Evolutionary conservation across 1,140 invertebrate genomes (phyloP), one percentile per base, ranked within the genome.

Genomic region (Trachelipus rathkii): DNA sequence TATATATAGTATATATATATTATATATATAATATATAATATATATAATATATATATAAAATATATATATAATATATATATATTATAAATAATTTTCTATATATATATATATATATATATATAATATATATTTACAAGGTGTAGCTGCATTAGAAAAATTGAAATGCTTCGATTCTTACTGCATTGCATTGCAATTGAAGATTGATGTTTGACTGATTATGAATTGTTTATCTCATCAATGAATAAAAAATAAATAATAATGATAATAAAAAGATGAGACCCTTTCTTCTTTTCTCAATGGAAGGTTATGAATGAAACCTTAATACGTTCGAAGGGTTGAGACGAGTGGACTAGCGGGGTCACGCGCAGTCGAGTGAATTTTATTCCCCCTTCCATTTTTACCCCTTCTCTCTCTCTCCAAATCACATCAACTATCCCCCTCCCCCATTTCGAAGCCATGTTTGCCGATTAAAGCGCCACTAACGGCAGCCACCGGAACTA

Each of bases 251-350:
- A 33, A 33, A 33, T 33, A 33, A 33, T 33, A 33, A 33, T 33
- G 50, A 13, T 60, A 13, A 13, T 15, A 60, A 60, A 19, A 19
- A 13, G 19, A 19, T 15, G 50, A 60, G 50, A 19, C 19, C 50
- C 11, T 60, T 60, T 60, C 50, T 60, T 13, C 50, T 60, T 60
- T 60, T 60, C 50, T 60, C 50, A 60, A 60, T 60, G 50, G 19
- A 60, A 19, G 11, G 19, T 60, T 60, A 60, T 60, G 50, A 60
- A 60, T 60, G 50, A 60, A 60, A 60, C 19, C 50, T 19, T 15
- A 60, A 60, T 60, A 60, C 50, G 50, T 60, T 60, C 19, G 50
- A 60, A 60, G 50, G 50, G 50, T 60, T 60, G 50, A 60, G 50
- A 60, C 50, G 50, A 60, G 50, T 60, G 50, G 50, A 60, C 50